Evolutionary conservation across 2,113 vertebrate species (phyloP).

Genomic region (Rhinichthys klamathensis): DNA sequence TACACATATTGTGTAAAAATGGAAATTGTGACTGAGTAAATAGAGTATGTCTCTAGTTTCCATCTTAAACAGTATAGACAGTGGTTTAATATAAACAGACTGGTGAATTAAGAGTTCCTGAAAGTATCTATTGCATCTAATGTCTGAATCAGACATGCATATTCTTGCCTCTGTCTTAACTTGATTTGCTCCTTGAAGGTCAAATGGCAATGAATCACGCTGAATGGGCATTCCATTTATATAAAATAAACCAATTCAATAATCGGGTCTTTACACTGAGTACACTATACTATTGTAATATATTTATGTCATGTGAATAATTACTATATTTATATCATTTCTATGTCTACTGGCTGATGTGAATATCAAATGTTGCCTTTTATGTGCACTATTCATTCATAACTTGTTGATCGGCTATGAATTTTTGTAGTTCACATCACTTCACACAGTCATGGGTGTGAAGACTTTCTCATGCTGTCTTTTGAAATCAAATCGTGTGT

Average conservation of each 20-base stretch:
- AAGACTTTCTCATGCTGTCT: slow-evolving; percentile 6
- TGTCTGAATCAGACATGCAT: background rate
- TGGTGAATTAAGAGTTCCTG: background rate
- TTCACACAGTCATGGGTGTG: slow-evolving; percentile 21
- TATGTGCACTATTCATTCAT: background rate
- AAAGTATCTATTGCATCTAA: background rate
- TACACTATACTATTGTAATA: background rate
- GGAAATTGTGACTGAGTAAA: slow-evolving; percentile 30
- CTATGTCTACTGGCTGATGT: background rate
- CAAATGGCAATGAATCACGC: background rate
- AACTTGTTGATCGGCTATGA: background rate
- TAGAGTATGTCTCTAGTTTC: slow-evolving; percentile 33
- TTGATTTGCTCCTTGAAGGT: background rate
- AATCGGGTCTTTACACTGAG: background rate
- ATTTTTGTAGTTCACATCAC: background rate
- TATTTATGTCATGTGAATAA: background rate
- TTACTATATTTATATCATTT: too few species aligned
- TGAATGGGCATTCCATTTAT: background rate
- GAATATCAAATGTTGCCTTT: background rate
- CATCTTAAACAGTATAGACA: too few species aligned
- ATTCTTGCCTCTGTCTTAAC: background rate
- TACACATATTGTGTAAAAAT: slow-evolving; percentile 40
- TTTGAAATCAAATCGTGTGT: slow-evolving; percentile 21
- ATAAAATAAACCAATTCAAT: background rate
- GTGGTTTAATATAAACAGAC: slow-evolving; percentile 32